A percentile compares a stretch with the other conserved stretches of the same genome.
These are phyloP conservation scores for Arvicola amphibius DNA, from an alignment of 2,797 vertebrate genomes.

Conservation along the genomic window DNA sequence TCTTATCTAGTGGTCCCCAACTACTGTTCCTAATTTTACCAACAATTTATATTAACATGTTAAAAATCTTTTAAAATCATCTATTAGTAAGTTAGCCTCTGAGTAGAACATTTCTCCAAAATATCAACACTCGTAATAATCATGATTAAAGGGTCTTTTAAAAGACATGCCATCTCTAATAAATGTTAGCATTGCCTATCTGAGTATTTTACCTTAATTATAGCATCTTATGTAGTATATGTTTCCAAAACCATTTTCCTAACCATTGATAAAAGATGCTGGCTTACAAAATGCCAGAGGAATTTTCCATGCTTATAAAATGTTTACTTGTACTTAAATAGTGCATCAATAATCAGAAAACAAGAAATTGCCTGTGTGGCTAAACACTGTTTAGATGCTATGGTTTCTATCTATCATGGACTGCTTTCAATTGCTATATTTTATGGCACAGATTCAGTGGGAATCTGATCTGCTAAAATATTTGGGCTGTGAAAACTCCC, in stretches of 20 bases:
- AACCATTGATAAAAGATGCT: conserved; percentile 45
- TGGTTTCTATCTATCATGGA: conserved; percentile 82
- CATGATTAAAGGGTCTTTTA: background rate
- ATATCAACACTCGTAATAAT: conserved; percentile 16
- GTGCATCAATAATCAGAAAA: conserved; percentile 70
- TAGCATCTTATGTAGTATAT: background rate
- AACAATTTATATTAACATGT: background rate
- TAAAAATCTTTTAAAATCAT: background rate
- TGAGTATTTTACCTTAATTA: conserved; percentile 78
- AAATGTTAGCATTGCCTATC: conserved; percentile 40
- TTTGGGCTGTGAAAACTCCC: conserved; percentile 91
- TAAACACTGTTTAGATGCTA: conserved; percentile 79
- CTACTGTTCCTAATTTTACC: conserved; percentile 17
- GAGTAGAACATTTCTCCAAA: conserved; percentile 24
- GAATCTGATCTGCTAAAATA: conserved; percentile 89
- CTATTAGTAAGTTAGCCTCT: conserved; percentile 32
- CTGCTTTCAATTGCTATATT: conserved; percentile 86
- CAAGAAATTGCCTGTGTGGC: conserved; percentile 53
- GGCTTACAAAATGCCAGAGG: conserved; percentile 68
- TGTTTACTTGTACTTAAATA: conserved; percentile 66
- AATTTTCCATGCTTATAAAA: conserved; percentile 81
- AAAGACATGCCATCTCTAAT: conserved; percentile 37
- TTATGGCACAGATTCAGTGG: conserved; percentile 87
- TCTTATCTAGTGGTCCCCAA: background rate
- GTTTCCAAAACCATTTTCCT: conserved; percentile 52